Conservation (phyloP, 2,797 vertebrate genomes). For the Heteromormyrus szaboi region DNA sequence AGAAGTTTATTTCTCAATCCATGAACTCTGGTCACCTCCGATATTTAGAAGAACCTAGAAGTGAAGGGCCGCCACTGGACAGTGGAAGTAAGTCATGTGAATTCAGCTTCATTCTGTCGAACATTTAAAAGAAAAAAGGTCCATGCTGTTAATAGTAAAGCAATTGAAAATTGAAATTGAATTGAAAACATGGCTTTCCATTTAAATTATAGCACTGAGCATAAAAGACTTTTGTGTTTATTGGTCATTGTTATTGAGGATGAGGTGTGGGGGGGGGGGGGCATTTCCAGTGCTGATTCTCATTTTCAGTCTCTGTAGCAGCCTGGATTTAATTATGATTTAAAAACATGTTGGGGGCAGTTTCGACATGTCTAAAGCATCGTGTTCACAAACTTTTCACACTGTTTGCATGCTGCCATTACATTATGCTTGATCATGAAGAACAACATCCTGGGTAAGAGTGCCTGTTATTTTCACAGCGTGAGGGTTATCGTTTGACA, state of each 20-base stretch:
- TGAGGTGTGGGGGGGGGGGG: neutral
- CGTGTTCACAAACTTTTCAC: neutral
- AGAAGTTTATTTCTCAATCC: neutral
- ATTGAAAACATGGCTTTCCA: neutral
- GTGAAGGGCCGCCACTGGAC: neutral
- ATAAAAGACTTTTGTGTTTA: neutral
- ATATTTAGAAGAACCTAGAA: neutral
- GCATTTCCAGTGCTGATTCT: neutral
- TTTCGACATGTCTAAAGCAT: neutral
- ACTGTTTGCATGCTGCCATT: neutral
- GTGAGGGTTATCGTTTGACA: neutral
- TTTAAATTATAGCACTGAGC: neutral
- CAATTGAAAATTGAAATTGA: neutral
- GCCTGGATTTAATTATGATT: neutral
- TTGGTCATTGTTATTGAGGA: neutral
- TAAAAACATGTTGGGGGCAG: neutral
- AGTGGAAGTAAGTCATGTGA: neutral
- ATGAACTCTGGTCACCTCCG: neutral
- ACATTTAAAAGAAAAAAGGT: neutral
- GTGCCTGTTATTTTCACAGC: neutral
- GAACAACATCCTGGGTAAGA: neutral
- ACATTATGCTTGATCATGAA: neutral
- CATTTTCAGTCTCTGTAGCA: neutral
- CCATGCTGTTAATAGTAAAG: neutral
- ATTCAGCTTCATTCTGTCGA: neutral